phyloP scores from a whole-genome alignment of 2,113 vertebrate species.

The Phylloscopus whistleri region DNA sequence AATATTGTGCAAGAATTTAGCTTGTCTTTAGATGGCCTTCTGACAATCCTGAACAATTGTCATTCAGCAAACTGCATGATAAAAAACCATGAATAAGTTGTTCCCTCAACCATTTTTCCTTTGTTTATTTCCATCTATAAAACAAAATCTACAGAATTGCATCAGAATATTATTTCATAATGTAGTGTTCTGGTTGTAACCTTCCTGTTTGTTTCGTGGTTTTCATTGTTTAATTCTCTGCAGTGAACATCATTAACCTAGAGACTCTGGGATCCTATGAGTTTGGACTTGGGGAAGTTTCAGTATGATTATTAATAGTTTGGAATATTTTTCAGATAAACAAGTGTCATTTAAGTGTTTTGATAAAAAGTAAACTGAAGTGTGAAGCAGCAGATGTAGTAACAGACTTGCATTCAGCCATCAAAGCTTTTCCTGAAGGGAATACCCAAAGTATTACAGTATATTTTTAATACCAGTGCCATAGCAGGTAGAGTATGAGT shows the following conservation, averaged over 20 bases:
- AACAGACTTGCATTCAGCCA: neutral
- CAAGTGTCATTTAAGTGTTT: neutral
- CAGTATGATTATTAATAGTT: neutral
- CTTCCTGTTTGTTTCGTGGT: neutral
- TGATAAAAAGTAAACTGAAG: neutral
- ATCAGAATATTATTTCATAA: slow-evolving; percentile 2
- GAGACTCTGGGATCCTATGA: neutral
- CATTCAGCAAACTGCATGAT: neutral
- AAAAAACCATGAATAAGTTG: neutral
- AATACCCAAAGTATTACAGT: neutral
- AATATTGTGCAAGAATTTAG: neutral
- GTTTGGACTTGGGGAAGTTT: neutral
- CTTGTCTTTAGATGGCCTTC: neutral
- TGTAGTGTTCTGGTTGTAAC: neutral
- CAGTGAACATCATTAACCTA: neutral
- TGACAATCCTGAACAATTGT: neutral
- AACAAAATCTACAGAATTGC: neutral
- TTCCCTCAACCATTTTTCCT: neutral
- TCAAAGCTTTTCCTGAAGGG: neutral
- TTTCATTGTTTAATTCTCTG: slow-evolving; percentile 3
- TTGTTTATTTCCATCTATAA: neutral
- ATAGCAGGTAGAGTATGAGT: neutral
- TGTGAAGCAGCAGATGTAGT: neutral
- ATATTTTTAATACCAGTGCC: neutral
- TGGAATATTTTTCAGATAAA: neutral